A percentile compares a stretch with the other conserved stretches of the same genome.
phyloP scores from a whole-genome alignment of 2,888 invertebrate genomes.

The Unio pictorum region DNA sequence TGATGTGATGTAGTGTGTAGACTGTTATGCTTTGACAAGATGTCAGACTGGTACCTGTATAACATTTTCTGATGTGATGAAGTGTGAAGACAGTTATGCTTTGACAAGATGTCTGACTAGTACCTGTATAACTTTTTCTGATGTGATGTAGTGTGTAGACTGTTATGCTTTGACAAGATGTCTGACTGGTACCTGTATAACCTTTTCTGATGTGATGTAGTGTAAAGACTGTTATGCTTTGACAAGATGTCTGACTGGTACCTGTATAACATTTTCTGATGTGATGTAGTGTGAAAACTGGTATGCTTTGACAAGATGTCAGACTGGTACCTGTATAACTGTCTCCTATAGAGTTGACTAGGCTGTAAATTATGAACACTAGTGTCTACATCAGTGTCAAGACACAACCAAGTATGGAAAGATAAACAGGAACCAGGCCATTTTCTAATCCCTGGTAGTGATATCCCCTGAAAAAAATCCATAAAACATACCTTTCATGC shows the following conservation, averaged over 20 bases:
- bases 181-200: slow-evolving; percentile 71
- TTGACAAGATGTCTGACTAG: background rate
- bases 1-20: too few relatives aligned
- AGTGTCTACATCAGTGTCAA: slow-evolving; percentile 66
- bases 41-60: slow-evolving; percentile 69
- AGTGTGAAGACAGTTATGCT: too few relatives aligned
- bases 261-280: slow-evolving; percentile 70
- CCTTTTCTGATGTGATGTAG: slow-evolving; percentile 6
- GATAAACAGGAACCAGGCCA: slow-evolving; percentile 77
- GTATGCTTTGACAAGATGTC: background rate
- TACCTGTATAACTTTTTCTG: slow-evolving; percentile 73
- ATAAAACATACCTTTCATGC: too few relatives aligned
- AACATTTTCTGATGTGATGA: slow-evolving; percentile 47
- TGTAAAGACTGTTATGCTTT: too few relatives aligned
- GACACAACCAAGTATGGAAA: slow-evolving; percentile 76
- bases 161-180: too few relatives aligned
- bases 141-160: too few relatives aligned
- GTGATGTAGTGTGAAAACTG: too few relatives aligned
- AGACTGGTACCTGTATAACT: slow-evolving; percentile 73
- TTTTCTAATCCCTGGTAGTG: slow-evolving; percentile 75
- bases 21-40: too few relatives aligned
- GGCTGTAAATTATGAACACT: slow-evolving; percentile 18
- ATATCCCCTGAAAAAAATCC: slow-evolving; percentile 71
- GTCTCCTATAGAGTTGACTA: slow-evolving; percentile 69
- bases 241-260: slow-evolving; percentile 33